phyloP scores from a whole-genome alignment of 2,888 invertebrate genomes.

The Sabellastarte sp. region DNA sequence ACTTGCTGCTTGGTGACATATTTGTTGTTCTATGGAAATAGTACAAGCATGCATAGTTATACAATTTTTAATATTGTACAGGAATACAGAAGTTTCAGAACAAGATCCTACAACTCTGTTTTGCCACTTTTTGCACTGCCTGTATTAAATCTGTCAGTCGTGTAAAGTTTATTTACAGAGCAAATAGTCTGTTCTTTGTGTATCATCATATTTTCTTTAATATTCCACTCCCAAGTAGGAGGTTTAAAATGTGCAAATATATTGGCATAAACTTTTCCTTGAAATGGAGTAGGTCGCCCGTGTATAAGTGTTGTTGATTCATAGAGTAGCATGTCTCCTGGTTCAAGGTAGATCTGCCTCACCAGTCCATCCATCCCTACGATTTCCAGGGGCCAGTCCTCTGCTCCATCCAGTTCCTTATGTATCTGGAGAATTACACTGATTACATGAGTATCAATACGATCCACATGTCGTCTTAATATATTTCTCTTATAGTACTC shows the following conservation, averaged over 20 bases:
- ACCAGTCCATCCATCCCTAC: background rate
- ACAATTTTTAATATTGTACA: too few relatives aligned
- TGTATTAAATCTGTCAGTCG: too few relatives aligned
- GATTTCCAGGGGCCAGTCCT: background rate
- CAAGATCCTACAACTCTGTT: too few relatives aligned
- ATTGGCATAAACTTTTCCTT: background rate
- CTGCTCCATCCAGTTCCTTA: background rate
- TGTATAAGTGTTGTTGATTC: background rate
- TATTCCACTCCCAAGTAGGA: background rate
- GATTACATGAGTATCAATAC: background rate
- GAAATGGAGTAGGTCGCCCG: background rate
- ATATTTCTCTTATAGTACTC: background rate
- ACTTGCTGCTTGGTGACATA: too few relatives aligned
- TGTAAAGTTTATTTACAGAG: too few relatives aligned
- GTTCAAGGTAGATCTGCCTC: background rate
- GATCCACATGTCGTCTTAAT: background rate
- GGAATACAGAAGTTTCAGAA: too few relatives aligned
- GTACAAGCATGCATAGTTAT: too few relatives aligned
- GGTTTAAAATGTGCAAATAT: background rate
- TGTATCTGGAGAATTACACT: background rate
- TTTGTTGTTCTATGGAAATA: too few relatives aligned
- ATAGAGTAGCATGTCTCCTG: background rate
- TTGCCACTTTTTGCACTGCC: too few relatives aligned
- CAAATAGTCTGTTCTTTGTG: too few relatives aligned
- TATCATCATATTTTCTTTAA: too few relatives aligned